Percentiles rank a stretch among this genome's conserved stretches.
phyloP scores from a whole-genome alignment of 2,888 invertebrate species.

The Ephialtes manifestator region DNA sequence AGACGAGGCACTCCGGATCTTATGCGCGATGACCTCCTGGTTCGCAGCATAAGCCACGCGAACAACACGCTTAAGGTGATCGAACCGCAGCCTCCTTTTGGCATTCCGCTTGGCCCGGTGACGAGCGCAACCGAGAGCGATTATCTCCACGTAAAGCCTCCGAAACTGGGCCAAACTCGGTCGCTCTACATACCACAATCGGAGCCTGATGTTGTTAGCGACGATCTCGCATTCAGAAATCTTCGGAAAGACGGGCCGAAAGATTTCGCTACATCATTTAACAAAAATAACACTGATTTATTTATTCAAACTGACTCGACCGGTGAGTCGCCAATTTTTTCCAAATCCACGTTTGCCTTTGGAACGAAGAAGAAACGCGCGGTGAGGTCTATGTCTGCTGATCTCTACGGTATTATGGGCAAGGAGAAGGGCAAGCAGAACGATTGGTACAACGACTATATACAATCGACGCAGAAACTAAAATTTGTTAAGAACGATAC shows the following conservation, averaged over 20 bases:
- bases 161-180: constrained; percentile 85
- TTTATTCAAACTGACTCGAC: constrained; percentile 27
- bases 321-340: constrained; percentile 36
- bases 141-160: constrained; percentile 89
- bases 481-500: constrained; percentile 35
- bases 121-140: constrained; percentile 93
- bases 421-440: constrained; percentile 75
- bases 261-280: constrained; percentile 79
- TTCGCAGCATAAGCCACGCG: constrained; percentile 92
- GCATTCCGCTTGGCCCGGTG: constrained; percentile 95
- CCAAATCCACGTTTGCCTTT: constrained; percentile 56
- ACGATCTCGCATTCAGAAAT: constrained; percentile 95
- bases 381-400: constrained; percentile 93
- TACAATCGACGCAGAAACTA: constrained; percentile 44
- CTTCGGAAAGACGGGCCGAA: constrained; percentile 92
- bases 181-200: constrained; percentile 90
- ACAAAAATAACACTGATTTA: constrained; percentile 82
- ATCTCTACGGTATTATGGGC: constrained; percentile 92
- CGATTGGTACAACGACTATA: constrained; percentile 69
- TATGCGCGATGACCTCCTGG: constrained; percentile 94
- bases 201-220: constrained; percentile 94
- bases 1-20: constrained; percentile 91
- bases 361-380: constrained; percentile 92
- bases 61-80: constrained; percentile 90
- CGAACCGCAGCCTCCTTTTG: constrained; percentile 96